phyloP scores from a whole-genome alignment of 1,140 invertebrate genomes.

The Drosophila varians region DNA sequence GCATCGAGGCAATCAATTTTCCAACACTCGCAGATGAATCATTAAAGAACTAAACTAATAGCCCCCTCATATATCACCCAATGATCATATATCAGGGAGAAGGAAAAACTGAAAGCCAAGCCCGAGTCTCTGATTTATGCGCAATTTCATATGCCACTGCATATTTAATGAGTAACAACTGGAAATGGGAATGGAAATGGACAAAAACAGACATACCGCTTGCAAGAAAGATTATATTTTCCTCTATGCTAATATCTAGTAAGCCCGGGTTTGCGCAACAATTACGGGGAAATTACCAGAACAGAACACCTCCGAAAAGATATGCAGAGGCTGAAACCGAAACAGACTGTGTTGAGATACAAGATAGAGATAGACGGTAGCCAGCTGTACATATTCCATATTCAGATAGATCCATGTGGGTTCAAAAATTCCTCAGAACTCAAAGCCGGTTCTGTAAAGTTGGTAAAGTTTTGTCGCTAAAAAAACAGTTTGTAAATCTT shows the following conservation, averaged over 20 bases:
- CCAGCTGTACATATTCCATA: slow-evolving; percentile 24
- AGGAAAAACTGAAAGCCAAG: slow-evolving; percentile 17
- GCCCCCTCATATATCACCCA: slow-evolving; percentile 59
- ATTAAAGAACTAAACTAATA: slow-evolving; percentile 65
- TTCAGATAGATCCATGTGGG: slow-evolving; percentile 13
- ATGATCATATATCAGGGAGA: slow-evolving; percentile 36
- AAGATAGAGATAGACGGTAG: slow-evolving; percentile 20
- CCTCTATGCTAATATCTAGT: slow-evolving; percentile 25
- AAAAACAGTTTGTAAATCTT: too few species aligned
- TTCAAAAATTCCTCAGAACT: slow-evolving; percentile 1
- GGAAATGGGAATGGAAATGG: background rate
- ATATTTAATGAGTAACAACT: slow-evolving; percentile 59
- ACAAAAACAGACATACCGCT: slow-evolving; percentile 21
- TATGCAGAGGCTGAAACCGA: slow-evolving; percentile 20
- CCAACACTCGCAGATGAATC: slow-evolving; percentile 42
- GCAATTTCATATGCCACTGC: slow-evolving; percentile 44
- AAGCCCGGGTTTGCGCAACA: slow-evolving; percentile 49
- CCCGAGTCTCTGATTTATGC: slow-evolving; percentile 58
- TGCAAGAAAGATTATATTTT: slow-evolving; percentile 9
- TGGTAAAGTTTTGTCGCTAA: too few species aligned
- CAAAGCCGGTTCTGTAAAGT: slow-evolving; percentile 1
- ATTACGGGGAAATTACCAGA: slow-evolving; percentile 61
- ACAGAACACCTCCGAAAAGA: slow-evolving; percentile 20
- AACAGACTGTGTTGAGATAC: slow-evolving; percentile 13
- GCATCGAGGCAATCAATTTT: slow-evolving; percentile 39